These are phyloP conservation scores for Caenorhabditis sp. DNA, from an alignment of 2,888 invertebrate species.

Conservation along the genomic window DNA sequence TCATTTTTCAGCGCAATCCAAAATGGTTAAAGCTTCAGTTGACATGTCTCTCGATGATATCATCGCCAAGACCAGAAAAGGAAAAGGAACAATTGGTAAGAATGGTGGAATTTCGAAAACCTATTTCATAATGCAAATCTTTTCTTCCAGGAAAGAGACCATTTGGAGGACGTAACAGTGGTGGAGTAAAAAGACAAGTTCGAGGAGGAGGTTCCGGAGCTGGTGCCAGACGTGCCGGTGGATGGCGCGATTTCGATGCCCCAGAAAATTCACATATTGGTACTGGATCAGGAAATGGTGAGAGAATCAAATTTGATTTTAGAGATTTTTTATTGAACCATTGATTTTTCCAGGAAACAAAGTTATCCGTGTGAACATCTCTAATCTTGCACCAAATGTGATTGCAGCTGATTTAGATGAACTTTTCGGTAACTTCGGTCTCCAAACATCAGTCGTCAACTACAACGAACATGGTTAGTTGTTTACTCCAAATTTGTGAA, in stretches of 20 bases:
- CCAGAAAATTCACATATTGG: background rate
- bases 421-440: conserved; percentile 44
- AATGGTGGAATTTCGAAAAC: background rate
- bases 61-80: conserved; percentile 42
- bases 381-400: conserved; percentile 49
- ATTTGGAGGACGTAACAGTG: conserved; percentile 25
- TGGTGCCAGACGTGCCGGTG: conserved; percentile 2
- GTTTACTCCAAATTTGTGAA: background rate
- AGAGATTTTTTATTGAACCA: background rate
- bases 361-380: conserved; percentile 42
- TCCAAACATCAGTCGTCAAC: conserved; percentile 48
- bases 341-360: conserved; percentile 30
- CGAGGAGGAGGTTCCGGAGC: background rate
- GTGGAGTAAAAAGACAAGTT: background rate
- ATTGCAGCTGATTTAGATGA: conserved; percentile 52
- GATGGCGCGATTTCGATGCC: conserved; percentile 35
- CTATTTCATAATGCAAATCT: no score
- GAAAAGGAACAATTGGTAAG: conserved; percentile 25
- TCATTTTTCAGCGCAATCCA: conserved; percentile 1
- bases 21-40: conserved; percentile 41
- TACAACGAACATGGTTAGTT: conserved; percentile 49
- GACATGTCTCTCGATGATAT: conserved; percentile 52
- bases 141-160: conserved; percentile 12
- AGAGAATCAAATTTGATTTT: background rate
- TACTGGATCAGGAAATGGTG: background rate